Base-by-base conservation (phyloP, 2,113 vertebrate genomes). In the Orycteropus afer region DNA sequence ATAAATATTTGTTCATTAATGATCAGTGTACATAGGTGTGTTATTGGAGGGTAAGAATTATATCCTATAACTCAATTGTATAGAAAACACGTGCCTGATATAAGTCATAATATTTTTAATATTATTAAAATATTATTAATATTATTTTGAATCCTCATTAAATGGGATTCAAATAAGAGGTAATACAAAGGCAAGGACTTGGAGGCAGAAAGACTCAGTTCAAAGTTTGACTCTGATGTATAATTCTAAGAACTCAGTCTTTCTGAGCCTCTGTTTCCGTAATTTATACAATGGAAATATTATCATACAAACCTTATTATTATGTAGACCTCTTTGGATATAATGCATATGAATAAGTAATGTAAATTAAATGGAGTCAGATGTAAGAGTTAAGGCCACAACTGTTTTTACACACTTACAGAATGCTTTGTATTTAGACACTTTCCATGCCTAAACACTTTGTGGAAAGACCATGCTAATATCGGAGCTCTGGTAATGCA, bases 71-170 rank as follows among this genome's bases (percentile, higher is more conserved):
- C 8, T 86, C 80, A 94, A 49, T 42, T 89, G 9, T 86, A 18
- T 53, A 32, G n/a, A 63, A 55, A 76, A 15, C 5, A 49, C 73
- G 37, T 37, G n/a, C n/a, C n/a, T n/a, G n/a, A n/a, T n/a, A 42
- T 80, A 81, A 76, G 34, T 8, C 10, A 53, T 49, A 49, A 23
- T 79, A 89, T 85, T 87, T 97, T 45, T 91, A 76, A 61, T 45
- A 20, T 79, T 74, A 37, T 37, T n/a, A n/a, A n/a, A 49, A 23
- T 79, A 89, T 85, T 87, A 96, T 45, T 91, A 76, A 61, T 45
- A 20, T 79, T 74, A 37, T 37, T n/a, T n/a, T n/a, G n/a, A n/a
- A n/a, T 8, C 65, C 20, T 92, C 23, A 86, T 51, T 71, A 89
- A 93, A 76, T 87, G 71, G 23, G 49, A 81, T 85, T 2, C 42